phyloP scores from a whole-genome alignment of 2,888 invertebrate genomes.

The Gymnoscelis rufifasciata region DNA sequence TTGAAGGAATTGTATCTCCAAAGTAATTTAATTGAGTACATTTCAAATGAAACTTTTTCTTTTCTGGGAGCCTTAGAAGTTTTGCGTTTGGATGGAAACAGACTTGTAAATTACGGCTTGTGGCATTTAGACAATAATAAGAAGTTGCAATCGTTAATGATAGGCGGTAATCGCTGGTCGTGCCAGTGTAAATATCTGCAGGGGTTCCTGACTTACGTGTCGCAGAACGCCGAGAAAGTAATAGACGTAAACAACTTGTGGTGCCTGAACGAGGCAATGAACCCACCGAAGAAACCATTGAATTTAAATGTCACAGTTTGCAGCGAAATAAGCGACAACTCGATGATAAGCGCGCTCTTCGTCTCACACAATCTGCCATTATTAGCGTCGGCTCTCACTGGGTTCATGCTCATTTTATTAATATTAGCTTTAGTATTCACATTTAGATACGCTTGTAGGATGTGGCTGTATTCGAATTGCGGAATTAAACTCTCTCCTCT shows the following conservation, averaged over 20 bases:
- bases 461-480: slow-evolving; percentile 93
- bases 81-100: slow-evolving; percentile 91
- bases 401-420: slow-evolving; percentile 87
- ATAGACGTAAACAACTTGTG: slow-evolving; percentile 86
- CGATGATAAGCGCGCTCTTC: slow-evolving; percentile 89
- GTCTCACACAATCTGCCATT: slow-evolving; percentile 90
- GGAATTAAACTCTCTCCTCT: slow-evolving; percentile 89
- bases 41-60: slow-evolving; percentile 89
- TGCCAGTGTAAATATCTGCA: slow-evolving; percentile 94
- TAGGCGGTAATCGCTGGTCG: slow-evolving; percentile 92
- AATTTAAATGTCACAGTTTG: slow-evolving; percentile 91
- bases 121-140: slow-evolving; percentile 87
- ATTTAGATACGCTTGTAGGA: slow-evolving; percentile 91
- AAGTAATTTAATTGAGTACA: slow-evolving; percentile 88
- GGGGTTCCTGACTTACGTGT: slow-evolving; percentile 88
- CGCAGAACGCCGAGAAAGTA: slow-evolving; percentile 87
- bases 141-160: slow-evolving; percentile 84
- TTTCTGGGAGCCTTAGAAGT: slow-evolving; percentile 88
- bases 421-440: slow-evolving; percentile 89
- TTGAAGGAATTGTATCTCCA: slow-evolving; percentile 92
- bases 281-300: slow-evolving; percentile 84
- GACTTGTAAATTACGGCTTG: slow-evolving; percentile 87
- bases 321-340: slow-evolving; percentile 89
- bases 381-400: slow-evolving; percentile 87
- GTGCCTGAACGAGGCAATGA: slow-evolving; percentile 85